phyloP scores from a whole-genome alignment of 2,113 vertebrate genomes.

The Penelope pileata region DNA sequence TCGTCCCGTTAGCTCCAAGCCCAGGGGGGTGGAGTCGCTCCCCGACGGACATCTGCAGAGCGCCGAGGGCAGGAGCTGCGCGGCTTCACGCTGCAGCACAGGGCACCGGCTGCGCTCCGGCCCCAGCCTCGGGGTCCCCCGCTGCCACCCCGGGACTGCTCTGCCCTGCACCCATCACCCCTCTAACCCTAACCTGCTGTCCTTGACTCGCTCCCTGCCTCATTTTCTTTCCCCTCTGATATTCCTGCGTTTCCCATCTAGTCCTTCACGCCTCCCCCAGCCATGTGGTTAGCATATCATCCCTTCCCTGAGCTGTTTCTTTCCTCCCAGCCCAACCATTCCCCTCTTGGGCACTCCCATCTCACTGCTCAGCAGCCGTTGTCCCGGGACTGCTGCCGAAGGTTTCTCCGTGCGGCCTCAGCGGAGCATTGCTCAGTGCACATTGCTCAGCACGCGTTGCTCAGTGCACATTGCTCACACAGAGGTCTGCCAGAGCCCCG shows the following conservation, averaged over 20 bases:
- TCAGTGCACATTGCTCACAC: fast-evolving
- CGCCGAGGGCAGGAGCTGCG: neutral
- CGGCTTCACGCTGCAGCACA: neutral
- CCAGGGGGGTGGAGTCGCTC: neutral
- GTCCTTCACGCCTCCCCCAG: slow-evolving; percentile 12
- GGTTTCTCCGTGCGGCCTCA: neutral
- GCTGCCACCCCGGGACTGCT: fast-evolving
- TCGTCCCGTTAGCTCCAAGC: too few relatives aligned
- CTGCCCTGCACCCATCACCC: too few relatives aligned
- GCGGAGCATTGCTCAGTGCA: neutral
- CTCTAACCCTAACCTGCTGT: too few relatives aligned
- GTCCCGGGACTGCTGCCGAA: neutral
- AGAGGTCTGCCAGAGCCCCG: neutral
- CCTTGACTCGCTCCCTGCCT: neutral
- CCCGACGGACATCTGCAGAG: neutral
- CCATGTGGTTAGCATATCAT: neutral
- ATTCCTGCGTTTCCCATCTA: neutral
- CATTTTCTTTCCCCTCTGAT: neutral
- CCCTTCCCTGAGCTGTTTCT: neutral
- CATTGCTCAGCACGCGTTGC: neutral
- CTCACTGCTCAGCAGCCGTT: neutral
- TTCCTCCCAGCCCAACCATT: neutral
- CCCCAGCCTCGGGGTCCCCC: neutral
- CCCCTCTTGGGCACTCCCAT: neutral
- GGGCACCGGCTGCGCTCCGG: neutral